These are phyloP conservation scores for Brotula barbata DNA, from an alignment of 2,797 vertebrate genomes.

Conservation along the genomic window DNA sequence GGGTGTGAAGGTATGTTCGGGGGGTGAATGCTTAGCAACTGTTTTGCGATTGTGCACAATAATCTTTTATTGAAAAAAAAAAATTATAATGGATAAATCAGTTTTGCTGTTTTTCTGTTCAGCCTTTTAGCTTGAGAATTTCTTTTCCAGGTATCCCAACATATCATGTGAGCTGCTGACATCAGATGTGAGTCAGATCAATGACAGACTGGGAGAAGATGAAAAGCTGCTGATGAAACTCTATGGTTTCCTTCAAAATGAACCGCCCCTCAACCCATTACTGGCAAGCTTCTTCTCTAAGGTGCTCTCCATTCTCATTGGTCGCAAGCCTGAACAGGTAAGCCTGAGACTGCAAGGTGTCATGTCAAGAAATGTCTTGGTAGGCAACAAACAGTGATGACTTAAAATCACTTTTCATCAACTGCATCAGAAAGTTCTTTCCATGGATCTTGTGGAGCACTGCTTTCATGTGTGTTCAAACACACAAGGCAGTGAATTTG, in stretches of 20 bases:
- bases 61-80: not conserved
- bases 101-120: too few relatives aligned
- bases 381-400: too few relatives aligned
- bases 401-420: too few relatives aligned
- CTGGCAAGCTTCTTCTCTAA: slow-evolving; percentile 99
- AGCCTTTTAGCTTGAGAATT: too few relatives aligned
- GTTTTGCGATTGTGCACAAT: not conserved
- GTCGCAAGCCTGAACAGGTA: slow-evolving; percentile 98
- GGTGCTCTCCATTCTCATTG: slow-evolving; percentile 98
- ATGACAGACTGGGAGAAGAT: slow-evolving; percentile 94
- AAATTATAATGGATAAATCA: not conserved
- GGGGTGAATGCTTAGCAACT: not conserved
- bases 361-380: not conserved
- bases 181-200: slow-evolving; percentile 95
- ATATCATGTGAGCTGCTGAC: slow-evolving; percentile 99
- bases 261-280: slow-evolving; percentile 92
- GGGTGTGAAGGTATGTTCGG: too few relatives aligned
- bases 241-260: slow-evolving; percentile 93
- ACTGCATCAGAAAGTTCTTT: too few relatives aligned
- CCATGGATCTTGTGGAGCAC: too few relatives aligned
- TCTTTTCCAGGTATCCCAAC: slow-evolving; percentile 88
- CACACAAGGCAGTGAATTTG: too few relatives aligned
- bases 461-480: too few relatives aligned
- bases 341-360: slow-evolving; percentile 1
- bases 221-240: slow-evolving; percentile 92